Conservation (phyloP, 2,888 invertebrate genomes). For the Tortricodes alternella region DNA sequence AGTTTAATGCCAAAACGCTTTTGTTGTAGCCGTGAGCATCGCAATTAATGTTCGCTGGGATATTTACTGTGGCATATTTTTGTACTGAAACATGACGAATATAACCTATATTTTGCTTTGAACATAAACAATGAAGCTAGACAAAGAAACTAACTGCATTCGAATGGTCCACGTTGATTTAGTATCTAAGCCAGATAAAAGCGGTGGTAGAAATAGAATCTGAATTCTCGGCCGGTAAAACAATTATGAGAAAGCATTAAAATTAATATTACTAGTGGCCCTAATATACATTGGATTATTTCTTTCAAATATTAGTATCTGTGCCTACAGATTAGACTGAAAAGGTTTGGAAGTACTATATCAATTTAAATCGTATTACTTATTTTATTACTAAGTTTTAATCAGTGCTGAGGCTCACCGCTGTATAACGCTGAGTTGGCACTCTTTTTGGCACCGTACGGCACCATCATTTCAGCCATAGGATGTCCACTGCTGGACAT, state of each 20-base stretch:
- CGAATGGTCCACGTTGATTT: constrained; percentile 13
- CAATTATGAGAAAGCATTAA: neutral
- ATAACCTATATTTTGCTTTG: constrained; percentile 17
- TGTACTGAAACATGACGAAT: neutral
- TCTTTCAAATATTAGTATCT: neutral
- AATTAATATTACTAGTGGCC: neutral
- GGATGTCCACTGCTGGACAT: too few species aligned
- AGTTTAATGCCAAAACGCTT: constrained; percentile 60
- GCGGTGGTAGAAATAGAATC: neutral
- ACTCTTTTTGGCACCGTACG: too few species aligned
- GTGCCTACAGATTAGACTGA: too few species aligned
- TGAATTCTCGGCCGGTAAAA: neutral
- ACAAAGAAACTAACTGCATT: constrained; percentile 12
- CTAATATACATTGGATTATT: too few species aligned
- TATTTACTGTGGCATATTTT: constrained; percentile 48
- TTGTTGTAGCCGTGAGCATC: constrained; percentile 52
- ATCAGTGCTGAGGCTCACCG: too few species aligned
- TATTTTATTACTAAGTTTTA: too few species aligned
- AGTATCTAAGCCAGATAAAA: constrained; percentile 8
- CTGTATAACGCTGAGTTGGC: too few species aligned
- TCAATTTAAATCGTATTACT: too few species aligned
- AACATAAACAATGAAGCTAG: constrained; percentile 11
- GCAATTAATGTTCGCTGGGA: constrained; percentile 55
- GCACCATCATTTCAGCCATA: too few species aligned
- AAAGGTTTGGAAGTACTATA: too few species aligned